Evolutionary conservation across 2,888 invertebrate genomes (phyloP), one percentile per base, ranked within the genome.

Genomic region (Agonopterix heracliana): DNA sequence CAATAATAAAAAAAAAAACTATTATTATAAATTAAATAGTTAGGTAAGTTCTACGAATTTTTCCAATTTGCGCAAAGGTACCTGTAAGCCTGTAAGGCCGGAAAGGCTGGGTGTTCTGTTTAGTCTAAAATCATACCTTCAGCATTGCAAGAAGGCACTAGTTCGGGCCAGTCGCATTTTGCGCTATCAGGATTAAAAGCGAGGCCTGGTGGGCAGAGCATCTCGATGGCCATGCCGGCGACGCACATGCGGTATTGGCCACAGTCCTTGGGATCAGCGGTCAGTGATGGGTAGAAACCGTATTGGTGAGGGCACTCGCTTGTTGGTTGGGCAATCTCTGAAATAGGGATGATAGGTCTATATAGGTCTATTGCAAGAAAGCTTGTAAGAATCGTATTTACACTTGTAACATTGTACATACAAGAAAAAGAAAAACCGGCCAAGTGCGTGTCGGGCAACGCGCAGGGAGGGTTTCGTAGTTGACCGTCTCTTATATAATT

Each of bases 141-240:
- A 56, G 58, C 53, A 13, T 95, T 92, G 68, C 95, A 95, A 44
- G 91, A 90, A 1, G 91, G 71, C 0, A 95, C 95, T 64, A 92
- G 90, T 71, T 95, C 95, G 2, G 96, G 94, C 95, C 95, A 96
- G 64, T 96, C 95, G 66, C 96, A 96, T 41, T 91, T 90, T 56
- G 92, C 92, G 7, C 81, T 89, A 1, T 87, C 90, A 12, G 90
- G 84, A 72, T 92, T 92, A 81, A 92, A 95, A 9, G 95, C 95
- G 51, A 96, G 85, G 14, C 95, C 95, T 64, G 92, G 91, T 0
- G 96, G 17, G 93, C 96, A 96, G 58, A 91, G 88, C 70, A 94
- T 92, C 26, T 78, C 73, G n/a, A 68, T 50, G 14, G 78, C 66
- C 0, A 85, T 80, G 5, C 96, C 96, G 7, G 90, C 91, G 0